Evolutionary conservation across 2,113 vertebrate genomes (phyloP).

Genomic region (Solea solea): DNA sequence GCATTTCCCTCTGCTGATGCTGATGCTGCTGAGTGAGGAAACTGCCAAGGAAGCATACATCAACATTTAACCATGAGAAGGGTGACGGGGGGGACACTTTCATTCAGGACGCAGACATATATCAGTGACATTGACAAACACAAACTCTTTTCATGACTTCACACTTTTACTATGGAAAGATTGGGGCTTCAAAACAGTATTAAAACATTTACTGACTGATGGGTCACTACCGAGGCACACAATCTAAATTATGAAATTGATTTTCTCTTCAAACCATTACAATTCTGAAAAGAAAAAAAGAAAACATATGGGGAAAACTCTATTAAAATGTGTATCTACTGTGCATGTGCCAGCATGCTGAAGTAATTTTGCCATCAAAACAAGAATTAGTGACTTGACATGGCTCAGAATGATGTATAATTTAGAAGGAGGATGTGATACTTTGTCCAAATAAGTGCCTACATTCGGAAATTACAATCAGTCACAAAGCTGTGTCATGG

Average conservation of each 20-base stretch:
- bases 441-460: conserved; percentile 33
- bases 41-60: conserved; percentile 47
- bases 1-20: conserved; percentile 36
- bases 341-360: neutral
- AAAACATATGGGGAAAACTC: neutral
- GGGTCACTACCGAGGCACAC: neutral
- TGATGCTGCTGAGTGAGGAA: conserved; percentile 46
- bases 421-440: conserved; percentile 14
- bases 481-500: conserved; percentile 49
- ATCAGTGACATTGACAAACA: conserved; percentile 9
- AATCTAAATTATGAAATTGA: neutral
- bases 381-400: conserved; percentile 2
- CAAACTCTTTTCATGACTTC: neutral
- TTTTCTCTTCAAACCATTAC: neutral
- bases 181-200: too few relatives aligned
- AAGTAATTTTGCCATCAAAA: conserved; percentile 6
- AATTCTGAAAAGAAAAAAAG: neutral
- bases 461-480: conserved; percentile 55
- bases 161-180: neutral
- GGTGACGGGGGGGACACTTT: conserved; percentile 26
- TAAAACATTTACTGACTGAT: neutral
- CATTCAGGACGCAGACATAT: conserved; percentile 17
- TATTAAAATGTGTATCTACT: neutral
- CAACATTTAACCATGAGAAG: conserved; percentile 31
- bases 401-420: conserved; percentile 14